Evolutionary conservation across 2,888 invertebrate species (phyloP), one percentile per base, ranked within the genome.

Genomic region (Drosophila pseudotakahashii): DNA sequence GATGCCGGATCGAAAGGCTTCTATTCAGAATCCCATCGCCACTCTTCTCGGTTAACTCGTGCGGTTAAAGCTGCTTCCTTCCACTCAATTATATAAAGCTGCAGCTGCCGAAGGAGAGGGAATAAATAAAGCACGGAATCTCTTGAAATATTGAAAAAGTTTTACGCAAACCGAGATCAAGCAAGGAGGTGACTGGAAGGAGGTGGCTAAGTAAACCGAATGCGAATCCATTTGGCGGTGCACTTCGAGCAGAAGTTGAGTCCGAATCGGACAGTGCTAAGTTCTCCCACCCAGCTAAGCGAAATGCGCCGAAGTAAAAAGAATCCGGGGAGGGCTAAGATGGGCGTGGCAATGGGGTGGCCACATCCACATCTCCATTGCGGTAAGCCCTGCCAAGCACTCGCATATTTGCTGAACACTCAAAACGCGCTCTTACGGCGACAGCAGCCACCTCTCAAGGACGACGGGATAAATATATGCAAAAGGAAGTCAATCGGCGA

Each of bases 21-120:
- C 32, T 26, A 52, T 19, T 23, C 53, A 41, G 47, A 30, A 51
- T n/a, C 41, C 30, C 48, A 19, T 23, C 36, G 23, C 37, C 41
- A 5, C 53, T 41, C 61, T 71, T 57, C 45, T 48, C 55, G 70
- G 76, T 70, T 76, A 77, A 78, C 66, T 77, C 79, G 73, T 76
- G 77, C 77, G 77, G 78, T 63, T 77, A 78, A 77, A 73, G 76
- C 78, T 64, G 76, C 64, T 77, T 76, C 66, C 77, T 77, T 77
- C 73, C 77, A 76, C 76, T 77, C 78, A 77, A 77, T 76, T 78
- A 78, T 76, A 78, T 78, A 63, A 60, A 70, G 78, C 76, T 70
- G 48, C 73, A 66, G 62, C 55, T 61, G 78, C 57, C 58, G 57
- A 50, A 34, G 45, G 13, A 39, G 36, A 39, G 52, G 30, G 32